These are phyloP conservation scores for Ceriagrion tenellum DNA, from an alignment of 2,888 invertebrate genomes.

Conservation along the genomic window DNA sequence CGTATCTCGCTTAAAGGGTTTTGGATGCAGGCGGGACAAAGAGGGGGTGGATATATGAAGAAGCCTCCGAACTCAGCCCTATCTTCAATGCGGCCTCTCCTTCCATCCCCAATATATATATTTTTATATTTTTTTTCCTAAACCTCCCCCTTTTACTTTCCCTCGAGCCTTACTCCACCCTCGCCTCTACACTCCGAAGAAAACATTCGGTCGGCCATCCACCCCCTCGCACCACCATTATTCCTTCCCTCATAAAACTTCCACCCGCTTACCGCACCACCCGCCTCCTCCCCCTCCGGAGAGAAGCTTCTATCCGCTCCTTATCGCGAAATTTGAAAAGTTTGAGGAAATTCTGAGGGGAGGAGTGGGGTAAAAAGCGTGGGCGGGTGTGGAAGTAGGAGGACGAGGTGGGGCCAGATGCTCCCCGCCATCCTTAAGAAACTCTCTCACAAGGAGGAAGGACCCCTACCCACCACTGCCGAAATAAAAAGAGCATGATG, in stretches of 20 bases:
- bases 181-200: neutral
- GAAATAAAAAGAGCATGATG: conserved; percentile 14
- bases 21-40: neutral
- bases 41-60: neutral
- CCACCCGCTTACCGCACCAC: neutral
- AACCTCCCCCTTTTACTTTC: neutral
- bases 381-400: neutral
- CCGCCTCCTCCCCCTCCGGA: neutral
- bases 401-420: neutral
- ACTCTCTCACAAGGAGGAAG: neutral
- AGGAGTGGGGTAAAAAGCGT: neutral
- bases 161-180: neutral
- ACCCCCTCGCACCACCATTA: neutral
- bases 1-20: neutral
- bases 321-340: conserved; percentile 35
- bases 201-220: neutral
- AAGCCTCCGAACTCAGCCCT: neutral
- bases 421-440: neutral
- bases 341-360: neutral
- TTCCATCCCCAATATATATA: neutral
- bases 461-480: neutral
- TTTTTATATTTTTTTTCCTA: neutral
- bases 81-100: neutral
- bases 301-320: neutral
- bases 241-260: conserved; percentile 12